Evolutionary conservation across 2,888 invertebrate species (phyloP), one percentile per base, ranked within the genome.

Genomic region (Syrista parreyssii): DNA sequence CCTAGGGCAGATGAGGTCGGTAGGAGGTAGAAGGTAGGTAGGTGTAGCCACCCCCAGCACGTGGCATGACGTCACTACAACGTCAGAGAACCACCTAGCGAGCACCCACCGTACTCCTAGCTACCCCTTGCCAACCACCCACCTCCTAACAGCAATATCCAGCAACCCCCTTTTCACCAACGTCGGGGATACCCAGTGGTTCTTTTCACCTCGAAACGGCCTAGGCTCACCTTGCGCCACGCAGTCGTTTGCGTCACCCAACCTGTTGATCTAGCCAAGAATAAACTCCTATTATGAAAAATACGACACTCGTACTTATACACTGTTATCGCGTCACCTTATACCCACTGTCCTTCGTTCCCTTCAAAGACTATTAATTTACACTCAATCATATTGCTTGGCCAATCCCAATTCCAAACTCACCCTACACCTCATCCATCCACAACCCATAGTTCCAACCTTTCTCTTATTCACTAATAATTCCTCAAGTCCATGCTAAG

Each of bases 261-360:
- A 89, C 89, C 89, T 89, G 89, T 89, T 89, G 89, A 89, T 89
- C 86, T 86, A 87, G 83, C 82, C 84, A 80, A 82, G 83, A 87
- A 88, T 85, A 85, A 86, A 86, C 82, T 69, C 72, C 30, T 84
- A 79, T 85, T 84, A 84, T 84, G 86, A 86, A 88, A 88, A 86
- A 86, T 85, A 82, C 84, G 84, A 12, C 31, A 9, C 11, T 69
- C 71, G 30, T 69, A 3, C 23, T 6, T 40, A 15, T 40, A 2
- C 40, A 15, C 36, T 2, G 15, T 23, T 55, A 55, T 2, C 9
- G 1, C 15, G 55, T 55, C 9, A 55, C 23, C 1, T 40, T 15
- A 6, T 40, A 40, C 6, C 55, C 0, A 23, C 40, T 55, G 40
- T 23, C 40, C 40, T 55, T 55, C 40, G 9, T 23, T 2, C 55